Percentiles rank a stretch among this genome's conserved stretches.
phyloP scores from a whole-genome alignment of 2,113 vertebrate species.

The Hippolais icterina region DNA sequence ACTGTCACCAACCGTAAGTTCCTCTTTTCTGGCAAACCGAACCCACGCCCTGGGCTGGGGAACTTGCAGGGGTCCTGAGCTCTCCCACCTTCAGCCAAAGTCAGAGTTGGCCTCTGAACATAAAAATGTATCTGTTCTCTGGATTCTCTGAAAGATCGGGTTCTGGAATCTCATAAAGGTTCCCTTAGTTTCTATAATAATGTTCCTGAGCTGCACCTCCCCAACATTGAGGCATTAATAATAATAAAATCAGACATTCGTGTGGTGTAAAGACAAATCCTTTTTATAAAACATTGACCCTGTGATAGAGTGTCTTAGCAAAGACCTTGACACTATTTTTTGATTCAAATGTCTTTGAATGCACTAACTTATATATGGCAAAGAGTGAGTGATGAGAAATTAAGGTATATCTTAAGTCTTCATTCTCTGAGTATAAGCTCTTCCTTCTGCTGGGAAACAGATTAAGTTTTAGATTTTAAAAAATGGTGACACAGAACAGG shows the following conservation, averaged over 20 bases:
- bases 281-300: background rate
- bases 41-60: fast-evolving
- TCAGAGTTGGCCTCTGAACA: background rate
- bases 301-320: background rate
- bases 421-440: background rate
- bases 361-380: background rate
- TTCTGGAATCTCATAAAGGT: background rate
- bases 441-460: background rate
- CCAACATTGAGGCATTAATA: background rate
- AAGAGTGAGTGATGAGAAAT: background rate
- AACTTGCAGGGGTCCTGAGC: background rate
- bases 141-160: background rate
- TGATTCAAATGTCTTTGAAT: background rate
- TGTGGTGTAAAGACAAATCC: background rate
- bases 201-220: background rate
- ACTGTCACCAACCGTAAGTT: background rate
- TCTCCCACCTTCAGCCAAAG: background rate
- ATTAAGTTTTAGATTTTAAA: background rate
- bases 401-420: background rate
- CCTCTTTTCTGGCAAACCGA: background rate
- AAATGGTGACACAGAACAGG: background rate
- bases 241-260: background rate
- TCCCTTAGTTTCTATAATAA: background rate
- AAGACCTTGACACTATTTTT: background rate
- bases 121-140: background rate